Base-by-base conservation (phyloP, 1,140 invertebrate species). In the Leptopilina boulardi region DNA sequence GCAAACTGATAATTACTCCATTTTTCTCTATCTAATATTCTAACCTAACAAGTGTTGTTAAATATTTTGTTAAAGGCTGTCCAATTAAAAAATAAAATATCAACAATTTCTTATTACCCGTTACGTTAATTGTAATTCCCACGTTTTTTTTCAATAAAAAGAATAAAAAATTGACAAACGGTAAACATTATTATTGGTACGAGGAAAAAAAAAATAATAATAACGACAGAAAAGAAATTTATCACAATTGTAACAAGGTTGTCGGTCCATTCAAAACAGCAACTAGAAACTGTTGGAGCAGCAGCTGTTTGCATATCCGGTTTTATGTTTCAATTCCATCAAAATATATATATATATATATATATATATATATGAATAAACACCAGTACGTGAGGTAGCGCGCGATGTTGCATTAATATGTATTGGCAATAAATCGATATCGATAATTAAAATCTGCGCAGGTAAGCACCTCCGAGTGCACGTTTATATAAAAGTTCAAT, bases 391-490 rank as follows among this genome's bases (percentile, higher is more conserved):
- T 84, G 84, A 84, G 84, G 83, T 82, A 78, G 83, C 82, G 83
- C 82, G 70, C 74, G 82, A 71, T 71, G 74, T 74, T 82, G 79
- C 84, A 89, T 90, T 89, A 89, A 89, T 89, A 89, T 90, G 87
- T 89, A 89, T 89, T 88, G 87, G 85, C 88, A 86, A 89, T 90
- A 89, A 91, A 91, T 90, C 89, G 88, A 90, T 90, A 90, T 91
- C 90, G 89, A 90, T 91, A 91, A 90, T 91, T 91, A 89, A 91
- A 90, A 90, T 91, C 89, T 91, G 86, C 79, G 77, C 76, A 75
- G 74, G 74, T 74, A 71, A 59, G 71, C 77, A 78, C 77, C 80
- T 80, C 75, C 79, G 84, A 71, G 77, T 77, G 34, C 78, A 77
- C 84, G 82, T 86, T 87, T 87, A 79, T 90, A 89, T 88, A 89